Base-by-base conservation (phyloP, 2,888 invertebrate species). In the Merodon equestris region DNA sequence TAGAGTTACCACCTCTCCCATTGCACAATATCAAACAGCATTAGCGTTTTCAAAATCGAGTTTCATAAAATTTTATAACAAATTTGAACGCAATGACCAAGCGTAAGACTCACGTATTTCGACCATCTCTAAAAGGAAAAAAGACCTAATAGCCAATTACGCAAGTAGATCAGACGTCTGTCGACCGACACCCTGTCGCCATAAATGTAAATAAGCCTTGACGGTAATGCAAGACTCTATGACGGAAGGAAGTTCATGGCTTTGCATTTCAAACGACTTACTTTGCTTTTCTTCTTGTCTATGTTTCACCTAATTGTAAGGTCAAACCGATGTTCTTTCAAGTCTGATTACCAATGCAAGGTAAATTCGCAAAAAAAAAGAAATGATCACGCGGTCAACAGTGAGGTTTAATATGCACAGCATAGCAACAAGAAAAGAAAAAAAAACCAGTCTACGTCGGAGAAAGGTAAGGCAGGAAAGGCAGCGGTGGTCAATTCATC, bases 231-330 rank as follows among this genome's bases (percentile, higher is more conserved):
- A 7, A 44, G 27, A 5, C 63, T 48, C 27, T 19, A 45, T 51
- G 17, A 15, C 73, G 67, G 77, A 77, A 73, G 77, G 73, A 68
- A 77, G 63, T 53, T 73, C 61, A 63, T 77, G 77, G 77, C 67
- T 77, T 67, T 57, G 73, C 67, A 77, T 77, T 77, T 53, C 72
- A 71, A 68, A 70, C 67, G 60, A 60, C 45, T 15, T 14, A 12
- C 3, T 18, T n/a, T 60, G 13, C 9, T 13, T 27, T 1, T 50
- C 17, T 45, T 40, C 38, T 17, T 47, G 15, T 45, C 19, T 44
- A 48, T 60, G 66, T 63, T 63, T n/a, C 53, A 58, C 58, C 53
- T 58, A 77, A 77, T 73, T 77, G 68, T 67, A 77, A 77, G 77
- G 77, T 77, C 77, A 73, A 34, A 36, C 15, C 67, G 73, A 73